Evolutionary conservation across 2,113 vertebrate genomes (phyloP).

Genomic region (Aphyosemion australe): DNA sequence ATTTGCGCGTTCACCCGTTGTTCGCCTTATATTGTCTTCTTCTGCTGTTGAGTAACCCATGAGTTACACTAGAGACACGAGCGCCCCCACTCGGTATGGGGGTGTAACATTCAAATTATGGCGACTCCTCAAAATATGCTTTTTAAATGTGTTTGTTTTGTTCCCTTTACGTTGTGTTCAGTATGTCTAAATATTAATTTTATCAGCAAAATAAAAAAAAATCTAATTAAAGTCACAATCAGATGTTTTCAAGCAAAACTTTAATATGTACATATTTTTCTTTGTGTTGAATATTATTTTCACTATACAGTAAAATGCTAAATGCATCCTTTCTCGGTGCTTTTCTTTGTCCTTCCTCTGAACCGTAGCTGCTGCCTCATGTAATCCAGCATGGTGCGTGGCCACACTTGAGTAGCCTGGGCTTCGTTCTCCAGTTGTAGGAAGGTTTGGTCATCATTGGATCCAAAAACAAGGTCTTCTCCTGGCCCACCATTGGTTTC

Average conservation of each 20-base stretch:
- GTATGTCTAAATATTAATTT: no score
- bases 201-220: not conserved
- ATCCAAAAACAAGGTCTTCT: conserved; percentile 20
- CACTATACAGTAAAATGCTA: conserved; percentile 9
- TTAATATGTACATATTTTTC: conserved; percentile 27
- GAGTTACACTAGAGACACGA: not conserved
- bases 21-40: not conserved
- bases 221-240: not conserved
- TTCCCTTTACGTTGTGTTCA: not conserved
- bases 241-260: conserved; percentile 4
- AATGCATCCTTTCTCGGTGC: conserved; percentile 9
- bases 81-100: conserved; percentile 23
- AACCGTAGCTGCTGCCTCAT: conserved; percentile 67
- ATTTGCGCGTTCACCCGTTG: not conserved
- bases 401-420: conserved; percentile 45
- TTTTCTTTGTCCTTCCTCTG: conserved; percentile 73
- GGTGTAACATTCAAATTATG: not conserved
- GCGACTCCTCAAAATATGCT: not conserved
- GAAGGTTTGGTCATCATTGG: conserved; percentile 14
- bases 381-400: conserved; percentile 56
- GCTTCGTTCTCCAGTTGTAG: conserved; percentile 23
- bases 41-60: not conserved
- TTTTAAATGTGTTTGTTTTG: not conserved
- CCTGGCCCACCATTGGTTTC: not conserved
- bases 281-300: conserved; percentile 1